phyloP scores from a whole-genome alignment of 2,113 vertebrate species.

The Kryptolebias marmoratus region DNA sequence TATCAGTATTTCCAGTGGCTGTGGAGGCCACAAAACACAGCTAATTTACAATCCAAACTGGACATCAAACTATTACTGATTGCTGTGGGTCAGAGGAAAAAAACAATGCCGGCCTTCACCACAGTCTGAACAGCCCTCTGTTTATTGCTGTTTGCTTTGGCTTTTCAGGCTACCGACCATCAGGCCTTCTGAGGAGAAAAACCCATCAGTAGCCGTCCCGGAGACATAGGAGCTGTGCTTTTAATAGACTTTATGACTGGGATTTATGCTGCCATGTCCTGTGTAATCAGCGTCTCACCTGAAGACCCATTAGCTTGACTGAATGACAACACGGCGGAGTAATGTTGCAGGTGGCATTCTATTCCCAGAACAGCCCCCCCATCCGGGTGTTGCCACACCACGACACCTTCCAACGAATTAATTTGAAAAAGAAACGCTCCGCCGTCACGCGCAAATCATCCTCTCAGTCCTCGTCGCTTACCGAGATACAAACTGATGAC shows the following conservation, averaged over 20 bases:
- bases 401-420: constrained; percentile 1
- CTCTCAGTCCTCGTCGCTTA: neutral
- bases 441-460: constrained; percentile 1
- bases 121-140: constrained; percentile 6
- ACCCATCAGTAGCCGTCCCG: neutral
- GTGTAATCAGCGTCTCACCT: constrained; percentile 28
- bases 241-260: constrained; percentile 37
- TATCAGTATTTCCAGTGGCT: no score
- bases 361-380: neutral
- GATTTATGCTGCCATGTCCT: constrained; percentile 12
- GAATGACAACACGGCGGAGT: constrained; percentile 25
- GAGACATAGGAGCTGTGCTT: neutral
- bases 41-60: constrained; percentile 15
- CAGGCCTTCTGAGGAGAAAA: constrained; percentile 12
- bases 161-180: constrained; percentile 13
- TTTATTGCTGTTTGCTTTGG: constrained; percentile 54
- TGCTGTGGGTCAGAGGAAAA: neutral
- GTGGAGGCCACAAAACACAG: neutral
- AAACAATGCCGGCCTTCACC: neutral
- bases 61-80: neutral
- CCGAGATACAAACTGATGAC: constrained; percentile 31
- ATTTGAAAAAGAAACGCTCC: neutral
- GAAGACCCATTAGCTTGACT: constrained; percentile 5
- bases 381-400: neutral
- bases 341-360: constrained; percentile 7